These are phyloP conservation scores for Hippocampus comes DNA, from an alignment of 2,113 vertebrate genomes.

Conservation along the genomic window DNA sequence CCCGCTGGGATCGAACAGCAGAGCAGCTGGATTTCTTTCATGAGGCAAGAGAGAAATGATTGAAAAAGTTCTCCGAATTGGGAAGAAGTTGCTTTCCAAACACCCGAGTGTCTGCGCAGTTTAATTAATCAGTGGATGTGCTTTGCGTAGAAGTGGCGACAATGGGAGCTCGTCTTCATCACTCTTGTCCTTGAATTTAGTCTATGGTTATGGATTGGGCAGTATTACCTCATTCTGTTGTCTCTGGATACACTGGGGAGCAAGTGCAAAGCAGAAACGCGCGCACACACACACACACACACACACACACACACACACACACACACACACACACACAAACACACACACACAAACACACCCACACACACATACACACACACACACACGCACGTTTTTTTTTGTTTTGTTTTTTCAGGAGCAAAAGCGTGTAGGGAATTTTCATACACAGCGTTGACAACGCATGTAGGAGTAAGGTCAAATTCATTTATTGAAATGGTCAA, in stretches of 20 bases:
- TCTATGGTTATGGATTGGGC: conserved; percentile 61
- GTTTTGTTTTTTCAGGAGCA: not conserved
- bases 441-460: not conserved
- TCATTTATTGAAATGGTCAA: not conserved
- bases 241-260: conserved; percentile 66
- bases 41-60: conserved; percentile 72
- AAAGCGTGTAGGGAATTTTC: not conserved
- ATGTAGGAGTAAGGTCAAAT: not conserved
- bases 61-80: conserved; percentile 66
- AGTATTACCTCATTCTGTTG: conserved; percentile 65
- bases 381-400: conserved; percentile 23
- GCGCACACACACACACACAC: conserved; percentile 20
- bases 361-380: conserved; percentile 38
- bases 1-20: conserved; percentile 63
- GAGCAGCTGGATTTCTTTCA: conserved; percentile 77
- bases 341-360: conserved; percentile 39
- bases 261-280: conserved; percentile 31
- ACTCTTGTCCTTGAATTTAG: conserved; percentile 55
- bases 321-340: conserved; percentile 39
- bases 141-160: conserved; percentile 24
- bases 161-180: conserved; percentile 45
- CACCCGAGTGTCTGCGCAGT: not conserved
- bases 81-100: conserved; percentile 38
- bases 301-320: conserved; percentile 42
- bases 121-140: not conserved